A percentile compares a stretch with the other conserved stretches of the same genome.
Conservation (phyloP, 2,797 vertebrate species). For the Chanos chanos region DNA sequence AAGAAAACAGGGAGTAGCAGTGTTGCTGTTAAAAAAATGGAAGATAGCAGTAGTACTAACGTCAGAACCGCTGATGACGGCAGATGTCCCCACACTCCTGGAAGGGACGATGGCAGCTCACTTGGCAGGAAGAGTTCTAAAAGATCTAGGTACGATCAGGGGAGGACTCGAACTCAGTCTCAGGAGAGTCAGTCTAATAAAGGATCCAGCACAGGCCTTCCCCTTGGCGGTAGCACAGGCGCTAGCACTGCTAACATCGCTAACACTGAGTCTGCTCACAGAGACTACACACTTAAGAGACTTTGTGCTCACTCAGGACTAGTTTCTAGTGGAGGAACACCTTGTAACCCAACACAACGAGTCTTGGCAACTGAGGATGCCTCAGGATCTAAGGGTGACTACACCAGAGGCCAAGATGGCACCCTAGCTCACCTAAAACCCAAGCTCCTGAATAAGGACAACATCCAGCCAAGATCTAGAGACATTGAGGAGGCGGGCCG, state of each 20-base stretch:
- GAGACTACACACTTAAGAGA: constrained; percentile 62
- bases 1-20: too few species aligned
- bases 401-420: constrained; percentile 61
- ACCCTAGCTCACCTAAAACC: constrained; percentile 71
- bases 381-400: constrained; percentile 50
- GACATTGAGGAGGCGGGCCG: constrained; percentile 33
- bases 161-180: constrained; percentile 55
- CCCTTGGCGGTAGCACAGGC: background rate
- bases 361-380: constrained; percentile 41
- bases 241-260: constrained; percentile 46
- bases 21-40: too few species aligned
- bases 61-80: too few species aligned
- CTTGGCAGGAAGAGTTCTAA: constrained; percentile 63
- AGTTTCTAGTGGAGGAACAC: constrained; percentile 25
- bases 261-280: constrained; percentile 59
- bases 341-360: constrained; percentile 44
- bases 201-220: background rate
- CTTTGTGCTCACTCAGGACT: constrained; percentile 38
- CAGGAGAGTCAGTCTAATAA: constrained; percentile 41
- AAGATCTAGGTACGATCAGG: constrained; percentile 54
- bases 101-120: constrained; percentile 58
- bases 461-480: constrained; percentile 43
- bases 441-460: constrained; percentile 70
- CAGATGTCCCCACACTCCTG: too few species aligned
- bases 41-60: too few species aligned